Evolutionary conservation across 2,797 vertebrate species (phyloP), one percentile per base, ranked within the genome.

Genomic region (Coccyzus lansbergi): DNA sequence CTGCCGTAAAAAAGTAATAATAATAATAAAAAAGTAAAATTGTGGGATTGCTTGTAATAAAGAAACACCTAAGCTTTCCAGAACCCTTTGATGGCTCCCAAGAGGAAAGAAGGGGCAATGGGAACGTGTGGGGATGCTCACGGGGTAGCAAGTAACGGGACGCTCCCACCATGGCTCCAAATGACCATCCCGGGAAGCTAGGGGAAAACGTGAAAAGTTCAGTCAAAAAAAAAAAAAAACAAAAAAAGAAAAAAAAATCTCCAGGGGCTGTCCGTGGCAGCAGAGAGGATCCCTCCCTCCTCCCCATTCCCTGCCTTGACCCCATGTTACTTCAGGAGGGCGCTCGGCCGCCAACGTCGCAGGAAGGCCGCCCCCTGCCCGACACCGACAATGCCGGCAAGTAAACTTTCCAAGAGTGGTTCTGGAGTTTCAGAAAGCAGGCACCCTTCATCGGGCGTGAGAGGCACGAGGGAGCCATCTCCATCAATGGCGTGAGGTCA

Each of bases 241-340:
- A 25, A 10, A 10, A n/a, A 31, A 22, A n/a, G 25, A 14, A 25
- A 22, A n/a, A 49, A 14, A 25, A 10, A 10, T 21, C n/a, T 33
- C 44, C 12, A 4, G 4, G 15, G 28, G 13, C 69, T 42, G 60
- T 62, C 33, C 28, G 24, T 40, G 12, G n/a, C 1, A 59, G 10
- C 1, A n/a, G 4, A 51, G 8, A 18, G 21, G 68, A 4, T 29
- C 64, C 56, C 18, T 7, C 2, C 8, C 6, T 4, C 24, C 14
- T 29, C 15, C 70, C n/a, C n/a, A n/a, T n/a, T n/a, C 26, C 13
- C 11, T 40, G 8, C 7, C 3, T 51, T 51, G 53, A n/a, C 11
- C 77, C 83, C 26, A 9, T 14, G 38, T 31, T n/a, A 64, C 12
- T 63, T 58, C 53, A 14, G 34, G 40, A 48, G 4, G 9, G 31